A percentile compares a stretch with the other conserved stretches of the same genome.
Evolutionary conservation across 30 jellyfish, hydroid and myxozoan genomes (phyloP).

Genomic region (Aurelia sp.): DNA sequence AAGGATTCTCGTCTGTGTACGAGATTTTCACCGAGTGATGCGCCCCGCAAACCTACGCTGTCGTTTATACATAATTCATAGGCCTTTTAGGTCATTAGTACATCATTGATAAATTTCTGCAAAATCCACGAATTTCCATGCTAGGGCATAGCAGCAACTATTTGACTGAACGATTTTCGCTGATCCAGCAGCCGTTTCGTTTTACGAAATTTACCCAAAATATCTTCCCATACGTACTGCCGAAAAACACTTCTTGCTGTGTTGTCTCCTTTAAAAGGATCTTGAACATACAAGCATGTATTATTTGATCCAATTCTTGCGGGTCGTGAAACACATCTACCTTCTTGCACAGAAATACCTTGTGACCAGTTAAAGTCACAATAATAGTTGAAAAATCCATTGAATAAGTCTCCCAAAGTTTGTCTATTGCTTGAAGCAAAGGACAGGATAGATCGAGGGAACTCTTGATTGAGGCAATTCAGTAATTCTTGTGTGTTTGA

Average conservation of each 20-base stretch:
- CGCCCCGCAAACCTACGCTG: too few species aligned
- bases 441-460: constrained; percentile 26
- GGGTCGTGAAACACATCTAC: constrained; percentile 36
- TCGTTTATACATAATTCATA: too few species aligned
- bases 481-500: neutral
- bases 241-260: constrained; percentile 47
- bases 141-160: too few species aligned
- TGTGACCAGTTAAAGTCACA: constrained; percentile 28
- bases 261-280: constrained; percentile 28
- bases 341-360: constrained; percentile 53
- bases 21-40: too few species aligned
- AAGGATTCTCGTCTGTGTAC: too few species aligned
- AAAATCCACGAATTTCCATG: too few species aligned
- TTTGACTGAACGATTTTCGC: neutral
- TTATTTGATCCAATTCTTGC: constrained; percentile 36
- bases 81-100: too few species aligned
- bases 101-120: too few species aligned
- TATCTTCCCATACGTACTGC: constrained; percentile 19
- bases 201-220: neutral
- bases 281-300: constrained; percentile 61
- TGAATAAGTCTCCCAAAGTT: constrained; percentile 42
- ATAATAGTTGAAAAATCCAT: constrained; percentile 51
- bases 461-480: neutral
- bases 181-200: constrained; percentile 20
- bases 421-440: constrained; percentile 36